A percentile compares a stretch with the other conserved stretches of the same genome.
These are phyloP conservation scores for Taeniopygia guttata DNA, from an alignment of 2,797 vertebrate genomes.

Conservation along the genomic window DNA sequence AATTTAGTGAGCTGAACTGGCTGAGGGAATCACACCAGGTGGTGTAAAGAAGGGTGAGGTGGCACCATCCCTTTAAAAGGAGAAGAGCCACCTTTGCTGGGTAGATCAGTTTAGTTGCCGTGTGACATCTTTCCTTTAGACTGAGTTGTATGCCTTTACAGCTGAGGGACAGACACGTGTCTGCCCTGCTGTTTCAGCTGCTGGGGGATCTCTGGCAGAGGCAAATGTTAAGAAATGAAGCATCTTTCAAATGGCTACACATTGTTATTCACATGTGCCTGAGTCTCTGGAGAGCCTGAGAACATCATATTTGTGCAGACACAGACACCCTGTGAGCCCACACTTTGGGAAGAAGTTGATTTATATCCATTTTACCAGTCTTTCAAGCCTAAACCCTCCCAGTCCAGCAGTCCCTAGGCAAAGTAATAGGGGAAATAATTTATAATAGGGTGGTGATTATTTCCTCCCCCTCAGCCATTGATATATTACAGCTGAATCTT, in stretches of 20 bases:
- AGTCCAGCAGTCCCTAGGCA: background rate
- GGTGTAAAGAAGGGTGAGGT: background rate
- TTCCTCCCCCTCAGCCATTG: background rate
- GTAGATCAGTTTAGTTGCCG: background rate
- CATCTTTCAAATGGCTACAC: background rate
- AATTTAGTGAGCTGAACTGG: background rate
- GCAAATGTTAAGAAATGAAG: background rate
- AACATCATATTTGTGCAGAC: background rate
- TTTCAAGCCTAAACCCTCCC: slow-evolving; percentile 3
- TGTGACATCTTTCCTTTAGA: background rate
- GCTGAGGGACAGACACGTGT: background rate
- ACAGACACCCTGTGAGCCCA: background rate
- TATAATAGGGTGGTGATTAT: slow-evolving; percentile 23
- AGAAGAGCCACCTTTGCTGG: background rate
- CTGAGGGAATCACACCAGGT: background rate
- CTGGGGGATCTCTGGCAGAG: background rate
- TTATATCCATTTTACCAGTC: background rate
- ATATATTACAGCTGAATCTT: slow-evolving; percentile 32
- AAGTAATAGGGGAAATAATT: slow-evolving; percentile 39
- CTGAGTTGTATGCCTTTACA: background rate
- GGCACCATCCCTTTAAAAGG: background rate
- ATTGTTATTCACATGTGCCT: background rate
- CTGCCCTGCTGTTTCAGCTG: background rate
- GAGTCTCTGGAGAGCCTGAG: slow-evolving; percentile 9
- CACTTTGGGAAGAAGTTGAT: background rate